Evolutionary conservation across 2,113 vertebrate genomes (phyloP).

Genomic region (Nansenia antarctica): DNA sequence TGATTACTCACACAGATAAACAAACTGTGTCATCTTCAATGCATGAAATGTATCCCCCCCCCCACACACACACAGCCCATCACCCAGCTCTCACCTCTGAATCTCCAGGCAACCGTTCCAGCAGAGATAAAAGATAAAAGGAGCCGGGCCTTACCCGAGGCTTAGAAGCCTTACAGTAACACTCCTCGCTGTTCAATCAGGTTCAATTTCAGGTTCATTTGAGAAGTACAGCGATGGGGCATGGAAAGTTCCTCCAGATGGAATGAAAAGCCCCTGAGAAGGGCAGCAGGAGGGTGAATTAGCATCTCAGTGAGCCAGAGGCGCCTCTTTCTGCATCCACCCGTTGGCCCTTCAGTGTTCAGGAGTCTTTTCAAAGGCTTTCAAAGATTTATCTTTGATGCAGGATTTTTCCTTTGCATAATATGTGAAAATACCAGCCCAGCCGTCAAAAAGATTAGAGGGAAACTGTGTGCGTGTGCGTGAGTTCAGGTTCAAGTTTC

Average conservation of each 20-base stretch:
- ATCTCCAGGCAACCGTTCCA: neutral
- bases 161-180: neutral
- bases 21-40: constrained; percentile 27
- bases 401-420: neutral
- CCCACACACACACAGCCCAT: constrained; percentile 7
- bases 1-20: neutral
- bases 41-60: constrained; percentile 52
- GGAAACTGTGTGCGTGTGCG: neutral
- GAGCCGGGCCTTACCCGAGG: no score
- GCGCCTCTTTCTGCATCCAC: neutral
- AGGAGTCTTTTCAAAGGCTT: neutral
- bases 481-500: no score
- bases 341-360: neutral
- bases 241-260: neutral
- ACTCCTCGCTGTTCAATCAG: neutral
- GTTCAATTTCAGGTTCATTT: neutral
- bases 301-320: neutral
- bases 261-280: neutral
- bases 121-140: neutral
- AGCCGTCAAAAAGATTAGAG: neutral
- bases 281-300: neutral
- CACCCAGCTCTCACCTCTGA: neutral
- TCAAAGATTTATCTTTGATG: neutral
- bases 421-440: neutral
- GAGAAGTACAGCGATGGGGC: neutral